Conservation (phyloP, 1,140 invertebrate genomes). For the Apis mellifera region DNA sequence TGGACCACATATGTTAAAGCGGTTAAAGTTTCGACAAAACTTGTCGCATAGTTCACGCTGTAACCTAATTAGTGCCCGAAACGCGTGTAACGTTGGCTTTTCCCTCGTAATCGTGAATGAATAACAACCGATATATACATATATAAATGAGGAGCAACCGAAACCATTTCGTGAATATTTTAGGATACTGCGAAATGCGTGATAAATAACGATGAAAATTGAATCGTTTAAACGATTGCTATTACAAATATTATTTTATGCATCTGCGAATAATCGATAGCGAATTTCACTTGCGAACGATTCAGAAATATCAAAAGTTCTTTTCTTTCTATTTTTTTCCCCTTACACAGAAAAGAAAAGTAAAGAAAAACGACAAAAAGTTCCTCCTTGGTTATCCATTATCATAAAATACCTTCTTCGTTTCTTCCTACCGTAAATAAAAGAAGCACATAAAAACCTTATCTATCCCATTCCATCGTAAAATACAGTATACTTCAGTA, state of each 20-base stretch:
- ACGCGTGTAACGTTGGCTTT: conserved; percentile 46
- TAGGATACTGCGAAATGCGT: too few species aligned
- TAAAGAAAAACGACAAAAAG: too few species aligned
- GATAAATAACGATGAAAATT: neutral
- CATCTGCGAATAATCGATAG: neutral
- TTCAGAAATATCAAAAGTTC: too few species aligned
- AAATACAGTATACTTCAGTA: too few species aligned
- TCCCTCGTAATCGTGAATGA: conserved; percentile 18
- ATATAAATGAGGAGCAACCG: neutral
- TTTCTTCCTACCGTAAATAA: too few species aligned
- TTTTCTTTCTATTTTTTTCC: too few species aligned
- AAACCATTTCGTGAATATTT: neutral
- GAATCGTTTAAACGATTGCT: neutral
- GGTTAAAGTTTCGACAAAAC: conserved; percentile 41
- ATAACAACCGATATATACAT: conserved; percentile 3
- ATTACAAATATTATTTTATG: neutral
- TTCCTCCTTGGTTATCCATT: too few species aligned
- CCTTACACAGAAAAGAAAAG: too few species aligned
- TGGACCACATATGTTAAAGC: neutral
- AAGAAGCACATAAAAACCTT: too few species aligned
- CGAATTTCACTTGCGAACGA: too few species aligned
- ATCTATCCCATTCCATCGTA: too few species aligned
- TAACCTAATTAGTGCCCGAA: conserved; percentile 55
- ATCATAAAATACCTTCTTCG: too few species aligned
- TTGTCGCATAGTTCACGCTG: neutral